A percentile compares a stretch with the other conserved stretches of the same genome.
Conservation (phyloP, 2,113 vertebrate species). For the Lonchura striata region DNA sequence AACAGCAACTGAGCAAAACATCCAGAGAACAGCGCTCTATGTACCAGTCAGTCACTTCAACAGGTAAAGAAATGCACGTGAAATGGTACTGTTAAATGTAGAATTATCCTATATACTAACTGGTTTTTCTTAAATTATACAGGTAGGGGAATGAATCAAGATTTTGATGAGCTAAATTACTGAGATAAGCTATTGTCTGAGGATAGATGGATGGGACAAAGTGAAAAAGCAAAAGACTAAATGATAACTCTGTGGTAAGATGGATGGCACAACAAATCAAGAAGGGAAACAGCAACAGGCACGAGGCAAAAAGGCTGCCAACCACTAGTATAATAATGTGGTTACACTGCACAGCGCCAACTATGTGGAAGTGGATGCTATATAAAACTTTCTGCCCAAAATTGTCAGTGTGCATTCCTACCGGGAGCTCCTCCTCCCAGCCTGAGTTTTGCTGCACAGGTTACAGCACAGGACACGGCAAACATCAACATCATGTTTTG, state of each 20-base stretch:
- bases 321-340: background rate
- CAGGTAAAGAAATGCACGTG: background rate
- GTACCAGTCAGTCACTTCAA: background rate
- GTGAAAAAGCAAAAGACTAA: background rate
- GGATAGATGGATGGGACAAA: background rate
- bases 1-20: background rate
- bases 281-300: background rate
- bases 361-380: background rate
- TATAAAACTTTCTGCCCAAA: background rate
- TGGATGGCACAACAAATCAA: background rate
- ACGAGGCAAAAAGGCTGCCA: background rate
- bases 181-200: background rate
- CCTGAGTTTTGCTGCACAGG: background rate
- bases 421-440: background rate
- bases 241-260: rapidly evolving
- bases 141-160: background rate
- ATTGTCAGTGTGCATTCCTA: background rate
- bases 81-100: background rate
- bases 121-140: background rate
- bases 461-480: background rate
- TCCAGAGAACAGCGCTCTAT: background rate
- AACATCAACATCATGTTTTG: rapidly evolving
- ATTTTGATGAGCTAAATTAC: background rate
- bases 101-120: background rate
- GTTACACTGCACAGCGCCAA: background rate